Conservation (phyloP, 2,888 invertebrate species). For the Drosophila eohydei region DNA sequence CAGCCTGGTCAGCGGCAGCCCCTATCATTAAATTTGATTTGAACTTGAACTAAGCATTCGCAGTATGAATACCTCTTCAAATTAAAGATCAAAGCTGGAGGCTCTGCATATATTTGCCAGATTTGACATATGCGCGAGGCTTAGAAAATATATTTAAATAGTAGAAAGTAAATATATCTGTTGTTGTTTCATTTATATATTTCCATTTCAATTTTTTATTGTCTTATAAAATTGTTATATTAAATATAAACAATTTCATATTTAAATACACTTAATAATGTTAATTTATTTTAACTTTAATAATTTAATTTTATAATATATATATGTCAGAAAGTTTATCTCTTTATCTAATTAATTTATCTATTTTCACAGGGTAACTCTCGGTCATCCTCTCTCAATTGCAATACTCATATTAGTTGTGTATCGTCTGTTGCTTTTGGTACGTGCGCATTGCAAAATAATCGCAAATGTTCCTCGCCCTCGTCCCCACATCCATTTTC, state of each 20-base stretch:
- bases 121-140: not conserved
- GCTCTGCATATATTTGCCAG: not conserved
- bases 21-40: conserved; percentile 13
- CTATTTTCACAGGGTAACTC: not conserved
- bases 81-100: no score
- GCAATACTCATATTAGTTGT: conserved; percentile 10
- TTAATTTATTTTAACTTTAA: no score
- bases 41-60: conserved; percentile 36
- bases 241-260: no score
- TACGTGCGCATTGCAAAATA: conserved; percentile 53
- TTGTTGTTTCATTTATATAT: no score
- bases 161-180: no score
- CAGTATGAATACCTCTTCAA: not conserved
- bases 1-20: not conserved
- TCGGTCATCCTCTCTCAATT: not conserved
- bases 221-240: no score
- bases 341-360: no score
- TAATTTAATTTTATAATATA: no score
- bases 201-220: no score
- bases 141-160: no score
- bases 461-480: conserved; percentile 25
- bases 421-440: conserved; percentile 28
- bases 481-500: not conserved
- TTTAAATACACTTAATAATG: no score
- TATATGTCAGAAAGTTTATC: no score